These are phyloP conservation scores for Hyposoter dolosus DNA, from an alignment of 2,888 invertebrate genomes.

Conservation along the genomic window DNA sequence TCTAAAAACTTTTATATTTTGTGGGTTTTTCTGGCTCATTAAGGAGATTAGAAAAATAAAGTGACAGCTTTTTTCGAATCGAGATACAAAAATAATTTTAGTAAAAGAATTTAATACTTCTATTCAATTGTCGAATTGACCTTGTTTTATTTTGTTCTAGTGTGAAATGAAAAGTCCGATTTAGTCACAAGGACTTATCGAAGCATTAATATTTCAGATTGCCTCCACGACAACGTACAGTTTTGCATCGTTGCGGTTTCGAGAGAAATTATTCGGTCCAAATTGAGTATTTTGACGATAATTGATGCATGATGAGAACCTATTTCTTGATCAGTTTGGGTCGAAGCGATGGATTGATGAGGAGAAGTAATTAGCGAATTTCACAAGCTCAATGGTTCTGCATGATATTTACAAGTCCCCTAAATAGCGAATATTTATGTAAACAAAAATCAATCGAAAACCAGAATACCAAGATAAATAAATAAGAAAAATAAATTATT, in stretches of 20 bases:
- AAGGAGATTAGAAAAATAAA: not conserved
- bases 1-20: not conserved
- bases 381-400: not conserved
- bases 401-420: not conserved
- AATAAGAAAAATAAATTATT: not conserved
- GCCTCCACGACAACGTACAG: not conserved
- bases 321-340: not conserved
- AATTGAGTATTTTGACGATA: not conserved
- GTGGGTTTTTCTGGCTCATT: not conserved
- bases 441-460: not conserved
- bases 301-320: not conserved
- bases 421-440: not conserved
- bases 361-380: slow-evolving; percentile 13
- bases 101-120: not conserved
- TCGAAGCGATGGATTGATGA: not conserved
- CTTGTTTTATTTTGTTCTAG: not conserved
- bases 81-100: not conserved
- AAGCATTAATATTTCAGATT: not conserved
- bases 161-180: too few species aligned
- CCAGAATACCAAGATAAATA: not conserved
- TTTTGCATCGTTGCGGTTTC: not conserved
- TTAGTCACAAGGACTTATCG: too few species aligned
- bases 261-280: not conserved
- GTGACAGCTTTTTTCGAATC: not conserved
- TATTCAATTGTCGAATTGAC: not conserved